These are phyloP conservation scores for Drosophila colorata DNA, from an alignment of 2,888 invertebrate species.

Conservation along the genomic window DNA sequence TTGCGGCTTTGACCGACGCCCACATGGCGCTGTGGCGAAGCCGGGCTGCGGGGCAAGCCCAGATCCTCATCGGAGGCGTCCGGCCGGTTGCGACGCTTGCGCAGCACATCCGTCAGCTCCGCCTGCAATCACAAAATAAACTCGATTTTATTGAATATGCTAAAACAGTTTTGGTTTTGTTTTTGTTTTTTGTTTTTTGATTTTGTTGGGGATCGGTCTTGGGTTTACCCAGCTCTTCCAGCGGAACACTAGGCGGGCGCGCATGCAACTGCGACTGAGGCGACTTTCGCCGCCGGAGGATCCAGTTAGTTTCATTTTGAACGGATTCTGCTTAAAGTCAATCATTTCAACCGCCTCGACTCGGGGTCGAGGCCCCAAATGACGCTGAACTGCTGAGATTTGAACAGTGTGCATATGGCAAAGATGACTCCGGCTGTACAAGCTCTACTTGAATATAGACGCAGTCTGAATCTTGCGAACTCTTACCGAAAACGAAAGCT, in stretches of 20 bases:
- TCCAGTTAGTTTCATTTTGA: constrained; percentile 82
- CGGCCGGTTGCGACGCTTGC: constrained; percentile 88
- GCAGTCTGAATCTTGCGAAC: neutral
- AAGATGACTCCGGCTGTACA: too few relatives aligned
- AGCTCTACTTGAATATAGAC: constrained; percentile 17
- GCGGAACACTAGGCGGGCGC: constrained; percentile 83
- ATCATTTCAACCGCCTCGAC: constrained; percentile 72
- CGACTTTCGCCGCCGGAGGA: constrained; percentile 74
- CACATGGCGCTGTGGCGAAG: constrained; percentile 88
- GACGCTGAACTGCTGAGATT: constrained; percentile 9
- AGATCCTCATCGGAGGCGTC: constrained; percentile 91
- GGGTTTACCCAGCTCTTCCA: constrained; percentile 84
- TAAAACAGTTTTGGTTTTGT: neutral
- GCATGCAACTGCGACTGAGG: constrained; percentile 81
- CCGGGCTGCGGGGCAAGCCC: constrained; percentile 91
- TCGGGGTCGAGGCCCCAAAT: constrained; percentile 50
- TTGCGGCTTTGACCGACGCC: constrained; percentile 47
- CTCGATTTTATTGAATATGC: neutral
- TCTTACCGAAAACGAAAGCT: constrained; percentile 81
- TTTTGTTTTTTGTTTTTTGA: too few relatives aligned
- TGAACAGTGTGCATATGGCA: too few relatives aligned
- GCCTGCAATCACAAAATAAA: constrained; percentile 86
- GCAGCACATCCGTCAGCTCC: constrained; percentile 90
- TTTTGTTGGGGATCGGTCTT: too few relatives aligned
- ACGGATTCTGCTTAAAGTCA: constrained; percentile 83